A percentile compares a stretch with the other conserved stretches of the same genome.
phyloP scores from a whole-genome alignment of 2,113 vertebrate genomes.

The Canis aureus region DNA sequence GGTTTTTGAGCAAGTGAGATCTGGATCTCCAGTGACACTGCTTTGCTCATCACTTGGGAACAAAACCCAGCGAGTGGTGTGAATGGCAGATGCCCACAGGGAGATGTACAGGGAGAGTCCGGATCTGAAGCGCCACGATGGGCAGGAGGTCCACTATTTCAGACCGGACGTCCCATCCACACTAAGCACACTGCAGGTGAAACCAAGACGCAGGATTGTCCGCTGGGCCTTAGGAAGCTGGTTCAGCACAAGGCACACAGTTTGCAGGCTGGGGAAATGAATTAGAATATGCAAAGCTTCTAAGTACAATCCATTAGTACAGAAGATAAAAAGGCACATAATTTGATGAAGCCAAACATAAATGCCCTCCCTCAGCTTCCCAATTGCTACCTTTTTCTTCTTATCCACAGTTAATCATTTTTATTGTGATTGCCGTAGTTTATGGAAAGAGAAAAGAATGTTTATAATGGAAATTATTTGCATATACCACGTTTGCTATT shows the following conservation, averaged over 20 bases:
- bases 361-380: neutral
- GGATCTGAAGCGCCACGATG: fast-evolving
- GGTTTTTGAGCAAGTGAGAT: fast-evolving
- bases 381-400: neutral
- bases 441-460: constrained; percentile 60
- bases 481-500: neutral
- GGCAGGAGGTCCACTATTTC: neutral
- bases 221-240: neutral
- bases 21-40: fast-evolving
- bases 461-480: constrained; percentile 42
- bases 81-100: fast-evolving
- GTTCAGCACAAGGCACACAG: neutral
- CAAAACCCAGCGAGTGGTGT: fast-evolving
- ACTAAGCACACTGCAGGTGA: neutral
- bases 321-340: constrained; percentile 53
- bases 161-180: fast-evolving
- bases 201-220: too few relatives aligned
- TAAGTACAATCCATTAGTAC: constrained; percentile 49
- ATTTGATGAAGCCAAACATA: constrained; percentile 50
- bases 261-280: constrained; percentile 36
- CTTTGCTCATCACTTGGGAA: fast-evolving
- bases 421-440: constrained; percentile 56
- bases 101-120: fast-evolving
- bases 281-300: constrained; percentile 57
- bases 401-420: constrained; percentile 31